A percentile compares a stretch with the other conserved stretches of the same genome.
Conservation (phyloP, 2,888 invertebrate genomes). For the Drosophila recens region DNA sequence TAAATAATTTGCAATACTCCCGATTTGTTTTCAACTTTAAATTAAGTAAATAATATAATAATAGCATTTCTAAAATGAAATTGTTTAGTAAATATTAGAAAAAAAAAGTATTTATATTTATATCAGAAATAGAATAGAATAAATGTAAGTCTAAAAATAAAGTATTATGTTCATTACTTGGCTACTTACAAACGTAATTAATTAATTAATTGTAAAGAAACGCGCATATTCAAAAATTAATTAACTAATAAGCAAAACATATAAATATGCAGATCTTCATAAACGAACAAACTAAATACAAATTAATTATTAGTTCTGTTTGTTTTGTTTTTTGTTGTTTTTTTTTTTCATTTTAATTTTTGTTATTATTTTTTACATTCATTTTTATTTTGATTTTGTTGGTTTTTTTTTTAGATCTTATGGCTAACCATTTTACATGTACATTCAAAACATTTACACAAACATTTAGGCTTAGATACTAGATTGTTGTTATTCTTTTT, state of each 20-base stretch:
- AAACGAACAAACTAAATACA: slow-evolving; percentile 58
- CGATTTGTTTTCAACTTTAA: slow-evolving; percentile 70
- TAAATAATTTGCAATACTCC: slow-evolving; percentile 75
- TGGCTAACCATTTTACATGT: slow-evolving; percentile 53
- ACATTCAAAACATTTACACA: slow-evolving; percentile 72
- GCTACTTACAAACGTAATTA: slow-evolving; percentile 64
- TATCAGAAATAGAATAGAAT: slow-evolving; percentile 44
- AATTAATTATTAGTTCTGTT: slow-evolving; percentile 35
- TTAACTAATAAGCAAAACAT: slow-evolving; percentile 50
- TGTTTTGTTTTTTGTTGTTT: slow-evolving; percentile 22
- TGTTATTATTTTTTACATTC: slow-evolving; percentile 52
- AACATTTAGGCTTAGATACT: slow-evolving; percentile 47
- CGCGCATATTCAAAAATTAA: slow-evolving; percentile 40
- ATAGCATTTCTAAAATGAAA: slow-evolving; percentile 73
- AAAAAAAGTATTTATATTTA: slow-evolving; percentile 29
- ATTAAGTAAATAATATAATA: slow-evolving; percentile 49
- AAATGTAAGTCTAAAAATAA: slow-evolving; percentile 45
- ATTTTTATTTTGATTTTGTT: slow-evolving; percentile 34
- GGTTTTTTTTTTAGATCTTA: slow-evolving; percentile 31
- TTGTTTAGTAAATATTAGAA: slow-evolving; percentile 57
- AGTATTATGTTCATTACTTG: slow-evolving; percentile 69
- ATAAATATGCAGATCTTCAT: slow-evolving; percentile 57
- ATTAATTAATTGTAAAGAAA: slow-evolving; percentile 33
- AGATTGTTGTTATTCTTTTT: slow-evolving; percentile 43
- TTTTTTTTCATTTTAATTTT: slow-evolving; percentile 20